Evolutionary conservation across 1,140 invertebrate species (phyloP).

Genomic region (Luehdorfia chinensis): DNA sequence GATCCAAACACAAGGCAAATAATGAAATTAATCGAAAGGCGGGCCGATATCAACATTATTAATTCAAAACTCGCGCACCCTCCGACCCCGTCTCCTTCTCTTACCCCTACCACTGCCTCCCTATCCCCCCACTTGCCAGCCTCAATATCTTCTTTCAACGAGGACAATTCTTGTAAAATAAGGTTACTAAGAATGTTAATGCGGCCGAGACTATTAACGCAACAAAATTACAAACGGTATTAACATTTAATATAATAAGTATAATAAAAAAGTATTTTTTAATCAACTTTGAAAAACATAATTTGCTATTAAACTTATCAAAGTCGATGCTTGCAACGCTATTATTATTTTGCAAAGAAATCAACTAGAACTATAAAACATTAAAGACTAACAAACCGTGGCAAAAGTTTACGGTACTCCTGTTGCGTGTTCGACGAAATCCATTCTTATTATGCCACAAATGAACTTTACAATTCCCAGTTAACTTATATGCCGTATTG

Average conservation of each 20-base stretch:
- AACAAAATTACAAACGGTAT: not conserved
- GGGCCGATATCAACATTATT: slow-evolving; percentile 73
- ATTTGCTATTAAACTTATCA: too few species aligned
- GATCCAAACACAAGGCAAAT: slow-evolving; percentile 56
- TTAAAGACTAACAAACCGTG: slow-evolving; percentile 63
- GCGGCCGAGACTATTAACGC: not conserved
- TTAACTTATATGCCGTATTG: slow-evolving; percentile 34
- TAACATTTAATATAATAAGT: not conserved
- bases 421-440: slow-evolving; percentile 64
- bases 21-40: slow-evolving; percentile 72
- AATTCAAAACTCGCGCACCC: slow-evolving; percentile 57
- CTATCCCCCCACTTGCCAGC: slow-evolving; percentile 24
- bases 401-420: slow-evolving; percentile 58
- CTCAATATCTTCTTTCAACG: slow-evolving; percentile 35
- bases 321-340: too few species aligned
- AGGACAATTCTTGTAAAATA: slow-evolving; percentile 31
- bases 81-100: slow-evolving; percentile 13
- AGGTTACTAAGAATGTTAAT: slow-evolving; percentile 19
- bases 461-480: slow-evolving; percentile 14
- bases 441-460: slow-evolving; percentile 33
- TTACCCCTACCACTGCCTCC: slow-evolving; percentile 19
- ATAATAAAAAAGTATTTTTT: too few species aligned
- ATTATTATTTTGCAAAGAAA: slow-evolving; percentile 19
- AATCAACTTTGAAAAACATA: too few species aligned
- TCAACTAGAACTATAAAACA: slow-evolving; percentile 46